These are phyloP conservation scores for Entomyzon cyanotis DNA, from an alignment of 2,113 vertebrate species.

Conservation along the genomic window DNA sequence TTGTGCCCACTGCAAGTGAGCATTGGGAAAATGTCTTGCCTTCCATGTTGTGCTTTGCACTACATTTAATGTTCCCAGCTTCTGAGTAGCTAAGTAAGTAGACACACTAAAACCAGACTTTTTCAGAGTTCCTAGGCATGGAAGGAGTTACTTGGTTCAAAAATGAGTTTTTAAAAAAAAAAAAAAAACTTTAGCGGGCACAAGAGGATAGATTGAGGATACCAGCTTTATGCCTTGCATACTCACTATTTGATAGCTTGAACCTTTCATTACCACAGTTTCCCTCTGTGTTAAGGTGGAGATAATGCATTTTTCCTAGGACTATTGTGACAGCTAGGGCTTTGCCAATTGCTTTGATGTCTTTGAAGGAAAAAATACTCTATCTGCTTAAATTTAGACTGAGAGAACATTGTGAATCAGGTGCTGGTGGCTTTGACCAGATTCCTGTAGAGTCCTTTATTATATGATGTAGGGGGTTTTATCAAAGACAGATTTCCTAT, in stretches of 20 bases:
- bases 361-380: conserved; percentile 33
- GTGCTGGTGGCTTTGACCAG: conserved; percentile 15
- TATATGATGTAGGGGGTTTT: neutral
- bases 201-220: neutral
- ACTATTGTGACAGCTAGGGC: conserved; percentile 15
- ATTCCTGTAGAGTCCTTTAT: neutral
- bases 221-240: neutral
- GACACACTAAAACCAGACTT: neutral
- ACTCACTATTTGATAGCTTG: neutral
- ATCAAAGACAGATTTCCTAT: neutral
- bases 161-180: neutral
- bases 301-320: conserved; percentile 18
- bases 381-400: conserved; percentile 26
- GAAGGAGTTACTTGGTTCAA: neutral
- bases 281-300: neutral
- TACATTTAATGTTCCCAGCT: neutral
- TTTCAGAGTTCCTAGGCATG: neutral
- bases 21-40: neutral
- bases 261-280: conserved; percentile 16
- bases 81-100: neutral
- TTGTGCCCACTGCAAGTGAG: neutral
- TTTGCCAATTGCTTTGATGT: conserved; percentile 22
- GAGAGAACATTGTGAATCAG: neutral
- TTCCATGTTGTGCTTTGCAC: neutral
- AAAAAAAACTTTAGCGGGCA: neutral